A percentile compares a stretch with the other conserved stretches of the same genome.
These are phyloP conservation scores for Myiagra hebetior DNA, from an alignment of 2,113 vertebrate genomes.

Conservation along the genomic window DNA sequence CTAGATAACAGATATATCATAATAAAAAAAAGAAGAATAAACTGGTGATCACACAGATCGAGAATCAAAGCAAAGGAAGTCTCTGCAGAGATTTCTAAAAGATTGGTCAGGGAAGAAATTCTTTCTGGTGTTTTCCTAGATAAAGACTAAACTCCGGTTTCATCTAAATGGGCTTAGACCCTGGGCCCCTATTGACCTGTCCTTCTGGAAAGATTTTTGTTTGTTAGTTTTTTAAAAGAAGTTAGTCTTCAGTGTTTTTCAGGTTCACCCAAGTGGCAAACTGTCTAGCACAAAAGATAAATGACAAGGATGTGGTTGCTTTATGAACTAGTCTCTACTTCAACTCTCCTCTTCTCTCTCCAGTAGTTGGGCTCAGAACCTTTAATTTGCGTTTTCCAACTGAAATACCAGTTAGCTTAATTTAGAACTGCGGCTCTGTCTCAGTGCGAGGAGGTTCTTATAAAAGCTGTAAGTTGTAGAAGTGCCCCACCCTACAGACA, in stretches of 20 bases:
- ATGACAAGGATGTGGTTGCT: slow-evolving; percentile 12
- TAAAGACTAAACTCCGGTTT: slow-evolving; percentile 6
- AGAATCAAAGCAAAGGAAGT: slow-evolving; percentile 29
- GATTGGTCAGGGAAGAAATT: not conserved
- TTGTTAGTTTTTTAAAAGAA: not conserved
- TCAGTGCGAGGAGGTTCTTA: not conserved
- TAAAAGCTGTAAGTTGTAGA: not conserved
- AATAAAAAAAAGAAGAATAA: not conserved
- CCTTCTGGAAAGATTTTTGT: not conserved
- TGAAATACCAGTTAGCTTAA: not conserved
- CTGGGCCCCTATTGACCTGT: not conserved
- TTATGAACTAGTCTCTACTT: slow-evolving; percentile 14
- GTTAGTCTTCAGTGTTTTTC: not conserved
- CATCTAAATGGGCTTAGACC: not conserved
- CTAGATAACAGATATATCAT: not conserved
- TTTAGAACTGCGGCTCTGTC: not conserved
- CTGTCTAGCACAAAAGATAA: not conserved
- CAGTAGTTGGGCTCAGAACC: not conserved
- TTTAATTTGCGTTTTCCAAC: slow-evolving; percentile 17
- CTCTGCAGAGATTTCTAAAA: slow-evolving; percentile 5
- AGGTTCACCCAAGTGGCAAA: slow-evolving; percentile 11
- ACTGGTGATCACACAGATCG: not conserved
- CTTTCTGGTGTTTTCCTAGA: not conserved
- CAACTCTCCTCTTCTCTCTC: slow-evolving; percentile 5
- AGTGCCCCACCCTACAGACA: not conserved